Conservation (phyloP, 2,797 vertebrate species). For the Chrysolophus pictus region DNA sequence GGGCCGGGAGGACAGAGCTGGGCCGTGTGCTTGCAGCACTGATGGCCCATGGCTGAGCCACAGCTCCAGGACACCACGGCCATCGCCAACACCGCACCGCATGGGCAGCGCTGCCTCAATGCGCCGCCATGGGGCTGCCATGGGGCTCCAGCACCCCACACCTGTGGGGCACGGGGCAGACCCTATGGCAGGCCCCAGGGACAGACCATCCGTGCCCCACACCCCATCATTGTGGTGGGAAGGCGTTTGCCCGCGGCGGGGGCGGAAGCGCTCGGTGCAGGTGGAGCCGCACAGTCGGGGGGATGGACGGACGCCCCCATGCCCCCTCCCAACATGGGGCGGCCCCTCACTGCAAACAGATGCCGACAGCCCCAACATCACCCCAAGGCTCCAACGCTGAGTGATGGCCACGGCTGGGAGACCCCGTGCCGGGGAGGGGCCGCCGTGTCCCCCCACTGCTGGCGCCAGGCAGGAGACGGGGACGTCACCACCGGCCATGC, state of each 20-base stretch:
- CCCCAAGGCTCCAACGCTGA: slow-evolving; percentile 29
- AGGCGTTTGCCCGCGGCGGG: not conserved
- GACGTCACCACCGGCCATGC: slow-evolving; percentile 42
- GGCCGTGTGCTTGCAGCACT: not conserved
- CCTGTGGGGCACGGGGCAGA: fast-evolving
- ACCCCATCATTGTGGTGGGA: not conserved
- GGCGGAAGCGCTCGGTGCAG: not conserved
- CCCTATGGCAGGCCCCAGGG: not conserved
- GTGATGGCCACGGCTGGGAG: slow-evolving; percentile 34
- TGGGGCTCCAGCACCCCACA: fast-evolving
- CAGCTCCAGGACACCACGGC: fast-evolving
- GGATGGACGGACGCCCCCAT: not conserved
- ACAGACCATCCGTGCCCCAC: not conserved
- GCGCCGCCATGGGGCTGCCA: not conserved
- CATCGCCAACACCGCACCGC: fast-evolving
- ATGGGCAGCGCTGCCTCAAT: fast-evolving
- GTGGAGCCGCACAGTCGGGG: not conserved
- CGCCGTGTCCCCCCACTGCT: not conserved
- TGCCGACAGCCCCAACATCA: slow-evolving; percentile 2
- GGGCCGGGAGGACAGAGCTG: not conserved
- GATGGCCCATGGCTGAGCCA: fast-evolving
- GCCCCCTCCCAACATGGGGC: not conserved
- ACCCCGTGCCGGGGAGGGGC: slow-evolving; percentile 35
- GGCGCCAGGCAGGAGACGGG: slow-evolving; percentile 61
- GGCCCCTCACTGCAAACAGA: not conserved